Base-by-base conservation (phyloP, 1,140 invertebrate species). In the Camponotus floridanus region DNA sequence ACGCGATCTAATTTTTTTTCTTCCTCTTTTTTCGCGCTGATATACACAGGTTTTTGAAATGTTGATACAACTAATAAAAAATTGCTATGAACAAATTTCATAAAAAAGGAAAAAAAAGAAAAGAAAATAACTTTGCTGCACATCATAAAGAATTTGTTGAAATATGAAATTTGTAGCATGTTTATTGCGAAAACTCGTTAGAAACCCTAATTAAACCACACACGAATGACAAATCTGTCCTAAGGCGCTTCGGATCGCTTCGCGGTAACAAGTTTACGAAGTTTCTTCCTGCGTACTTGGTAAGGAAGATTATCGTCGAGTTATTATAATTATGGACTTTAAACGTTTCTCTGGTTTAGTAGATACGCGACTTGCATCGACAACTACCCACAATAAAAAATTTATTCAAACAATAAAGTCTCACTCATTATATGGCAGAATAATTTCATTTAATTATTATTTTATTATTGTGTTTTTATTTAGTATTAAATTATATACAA, bases 181-280 rank as follows among this genome's bases (percentile, higher is more conserved):
- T 89, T 89, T 81, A 70, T 76, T 59, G 57, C 36, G 1, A 18
- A 76, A 88, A 83, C 81, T 88, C 74, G 64, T 81, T 88, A 86
- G 87, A 76, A 88, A 86, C 86, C 85, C 70, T 89, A 89, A 89
- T 89, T 89, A 88, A 88, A 88, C 76, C 83, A 71, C 87, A 88
- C 76, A 45, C 83, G 55, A 86, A 89, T 80, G 83, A 88, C 87
- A 89, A 86, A 89, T 88, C 70, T 81, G 76, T 76, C 68, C 68
- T 88, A 76, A 90, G 61, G 87, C 42, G 76, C 55, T 76, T 31
- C 68, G 62, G 70, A 62, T 71, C 45, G 79, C 71, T 65, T 76
- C 76, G 73, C 36, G 78, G 67, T 80, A 90, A 90, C 78, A 87
- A 89, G 78, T 90, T 89, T 13, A 61, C 59, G 0, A 87, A 85